These are phyloP conservation scores for Pelochelys cantorii DNA, from an alignment of 2,797 vertebrate genomes.

Conservation along the genomic window DNA sequence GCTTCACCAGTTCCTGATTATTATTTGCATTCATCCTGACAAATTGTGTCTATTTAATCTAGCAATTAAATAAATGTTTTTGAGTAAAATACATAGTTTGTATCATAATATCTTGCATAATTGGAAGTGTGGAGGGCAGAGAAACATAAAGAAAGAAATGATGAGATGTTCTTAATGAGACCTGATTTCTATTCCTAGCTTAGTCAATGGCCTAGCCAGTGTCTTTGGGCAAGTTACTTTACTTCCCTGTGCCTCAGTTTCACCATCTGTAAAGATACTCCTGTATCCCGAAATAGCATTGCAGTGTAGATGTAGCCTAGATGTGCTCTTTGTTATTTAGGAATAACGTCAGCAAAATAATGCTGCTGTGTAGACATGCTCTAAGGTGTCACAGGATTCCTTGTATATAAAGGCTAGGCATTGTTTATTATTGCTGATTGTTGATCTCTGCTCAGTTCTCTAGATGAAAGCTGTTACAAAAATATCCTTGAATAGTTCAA, in stretches of 20 bases:
- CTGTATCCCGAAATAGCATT: too few relatives aligned
- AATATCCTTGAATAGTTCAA: neutral
- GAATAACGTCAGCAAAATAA: too few relatives aligned
- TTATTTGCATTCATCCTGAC: neutral
- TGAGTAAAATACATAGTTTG: neutral
- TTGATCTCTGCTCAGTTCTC: neutral
- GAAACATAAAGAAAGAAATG: neutral
- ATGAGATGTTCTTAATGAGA: neutral
- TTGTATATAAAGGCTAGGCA: too few relatives aligned
- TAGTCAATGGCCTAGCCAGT: neutral
- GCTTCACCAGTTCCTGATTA: neutral
- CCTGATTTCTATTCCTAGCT: neutral
- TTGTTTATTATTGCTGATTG: neutral
- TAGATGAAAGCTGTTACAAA: neutral
- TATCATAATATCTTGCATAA: neutral
- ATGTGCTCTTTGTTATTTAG: too few relatives aligned
- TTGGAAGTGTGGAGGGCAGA: fast-evolving
- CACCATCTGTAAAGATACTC: neutral
- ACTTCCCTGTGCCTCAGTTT: neutral
- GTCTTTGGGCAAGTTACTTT: neutral
- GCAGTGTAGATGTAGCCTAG: too few relatives aligned
- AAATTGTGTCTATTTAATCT: neutral
- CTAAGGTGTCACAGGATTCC: too few relatives aligned
- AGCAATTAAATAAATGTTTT: neutral
- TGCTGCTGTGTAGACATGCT: too few relatives aligned